Conservation (phyloP, 2,888 invertebrate genomes). For the Temnothorax unifasciatus region DNA sequence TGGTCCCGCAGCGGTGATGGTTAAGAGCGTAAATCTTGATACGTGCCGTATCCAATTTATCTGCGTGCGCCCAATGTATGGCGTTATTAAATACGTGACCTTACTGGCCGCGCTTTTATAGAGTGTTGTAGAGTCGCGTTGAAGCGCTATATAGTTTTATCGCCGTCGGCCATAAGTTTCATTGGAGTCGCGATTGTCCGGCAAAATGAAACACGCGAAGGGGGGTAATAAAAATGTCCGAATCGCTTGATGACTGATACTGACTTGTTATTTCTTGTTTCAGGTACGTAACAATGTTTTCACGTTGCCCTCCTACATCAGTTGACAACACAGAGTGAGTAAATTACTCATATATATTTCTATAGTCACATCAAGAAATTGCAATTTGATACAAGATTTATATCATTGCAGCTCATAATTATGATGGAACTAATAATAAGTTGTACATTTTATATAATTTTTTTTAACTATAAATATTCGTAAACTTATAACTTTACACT, state of each 20-base stretch:
- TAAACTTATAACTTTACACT: background rate
- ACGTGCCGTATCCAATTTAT: constrained; percentile 73
- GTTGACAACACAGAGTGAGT: constrained; percentile 25
- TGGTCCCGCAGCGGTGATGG: constrained; percentile 24
- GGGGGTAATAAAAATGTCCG: constrained; percentile 24
- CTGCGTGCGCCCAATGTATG: constrained; percentile 63
- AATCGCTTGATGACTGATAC: constrained; percentile 57
- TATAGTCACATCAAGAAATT: background rate
- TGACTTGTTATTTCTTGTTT: constrained; percentile 60
- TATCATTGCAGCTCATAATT: background rate
- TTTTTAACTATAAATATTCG: background rate
- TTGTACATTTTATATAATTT: background rate
- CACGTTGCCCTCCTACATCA: background rate
- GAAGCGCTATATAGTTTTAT: constrained; percentile 56
- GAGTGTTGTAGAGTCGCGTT: constrained; percentile 50
- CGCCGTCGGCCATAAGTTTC: constrained; percentile 53
- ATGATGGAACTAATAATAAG: background rate
- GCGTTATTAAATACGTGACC: constrained; percentile 77
- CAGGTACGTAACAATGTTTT: constrained; percentile 66
- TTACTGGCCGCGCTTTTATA: constrained; percentile 49
- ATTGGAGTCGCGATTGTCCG: constrained; percentile 36
- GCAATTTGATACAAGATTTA: background rate
- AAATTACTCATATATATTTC: background rate
- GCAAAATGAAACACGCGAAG: constrained; percentile 33
- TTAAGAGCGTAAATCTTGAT: constrained; percentile 73